phyloP scores from a whole-genome alignment of 2,113 vertebrate species.

The Turnix velox region DNA sequence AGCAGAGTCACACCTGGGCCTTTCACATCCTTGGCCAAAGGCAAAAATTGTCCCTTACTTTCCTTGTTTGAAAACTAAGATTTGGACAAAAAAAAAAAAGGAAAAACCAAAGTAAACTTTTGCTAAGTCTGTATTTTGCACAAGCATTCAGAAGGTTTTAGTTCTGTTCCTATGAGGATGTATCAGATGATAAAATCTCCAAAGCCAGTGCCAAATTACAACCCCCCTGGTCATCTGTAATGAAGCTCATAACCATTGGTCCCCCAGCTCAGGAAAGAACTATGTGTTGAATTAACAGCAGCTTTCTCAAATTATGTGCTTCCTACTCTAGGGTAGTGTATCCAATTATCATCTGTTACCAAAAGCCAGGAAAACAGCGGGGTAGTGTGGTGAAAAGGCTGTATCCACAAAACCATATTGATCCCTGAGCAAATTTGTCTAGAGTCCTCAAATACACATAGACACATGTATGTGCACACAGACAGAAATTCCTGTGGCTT shows the following conservation, averaged over 20 bases:
- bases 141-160: background rate
- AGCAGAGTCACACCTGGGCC: background rate
- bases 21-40: background rate
- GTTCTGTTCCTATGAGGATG: background rate
- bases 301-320: constrained; percentile 20
- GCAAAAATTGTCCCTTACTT: background rate
- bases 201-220: background rate
- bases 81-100: background rate
- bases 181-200: background rate
- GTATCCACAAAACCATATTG: constrained; percentile 33
- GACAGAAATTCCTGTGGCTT: constrained; percentile 12
- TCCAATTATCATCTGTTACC: constrained; percentile 46
- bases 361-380: constrained; percentile 11
- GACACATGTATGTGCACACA: background rate
- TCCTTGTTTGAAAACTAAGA: background rate
- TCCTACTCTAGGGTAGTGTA: constrained; percentile 15
- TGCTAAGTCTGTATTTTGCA: background rate
- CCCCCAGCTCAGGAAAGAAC: background rate
- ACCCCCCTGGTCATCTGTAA: background rate
- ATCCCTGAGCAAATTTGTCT: constrained; percentile 58
- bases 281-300: constrained; percentile 24
- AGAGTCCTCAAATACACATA: background rate
- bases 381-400: background rate
- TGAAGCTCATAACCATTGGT: background rate
- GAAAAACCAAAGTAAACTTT: fast-evolving